Conservation (phyloP, 2,888 invertebrate species). For the Dicycla oo region DNA sequence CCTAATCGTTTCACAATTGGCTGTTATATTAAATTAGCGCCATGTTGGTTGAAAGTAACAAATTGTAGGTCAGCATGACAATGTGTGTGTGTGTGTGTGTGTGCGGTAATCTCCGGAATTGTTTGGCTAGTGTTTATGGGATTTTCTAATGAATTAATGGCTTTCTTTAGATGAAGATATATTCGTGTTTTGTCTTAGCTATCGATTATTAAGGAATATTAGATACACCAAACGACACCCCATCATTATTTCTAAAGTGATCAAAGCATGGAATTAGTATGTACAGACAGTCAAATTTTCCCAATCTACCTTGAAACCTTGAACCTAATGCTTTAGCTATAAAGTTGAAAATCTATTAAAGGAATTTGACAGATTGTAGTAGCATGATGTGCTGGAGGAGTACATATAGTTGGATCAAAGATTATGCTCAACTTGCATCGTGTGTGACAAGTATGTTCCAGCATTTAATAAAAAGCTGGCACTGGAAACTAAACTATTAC, state of each 20-base stretch:
- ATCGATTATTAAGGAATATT: not conserved
- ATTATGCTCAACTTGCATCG: too few relatives aligned
- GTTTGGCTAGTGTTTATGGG: conserved; percentile 9
- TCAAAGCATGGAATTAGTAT: conserved; percentile 5
- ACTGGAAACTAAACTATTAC: not conserved
- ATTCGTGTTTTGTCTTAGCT: not conserved
- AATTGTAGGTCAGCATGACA: conserved; percentile 39
- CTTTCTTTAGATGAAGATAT: not conserved
- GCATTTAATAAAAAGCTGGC: not conserved
- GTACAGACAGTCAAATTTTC: too few relatives aligned
- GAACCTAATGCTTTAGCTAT: too few relatives aligned
- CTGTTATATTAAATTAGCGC: conserved; percentile 55
- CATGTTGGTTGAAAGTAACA: conserved; percentile 42
- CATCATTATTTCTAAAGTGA: not conserved
- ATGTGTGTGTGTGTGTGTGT: conserved; percentile 31
- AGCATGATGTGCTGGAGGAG: too few relatives aligned
- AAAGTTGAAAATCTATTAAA: too few relatives aligned
- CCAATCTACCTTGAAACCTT: too few relatives aligned
- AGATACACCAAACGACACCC: not conserved
- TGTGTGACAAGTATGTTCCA: not conserved
- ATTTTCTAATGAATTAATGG: not conserved
- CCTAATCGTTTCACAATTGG: conserved; percentile 61
- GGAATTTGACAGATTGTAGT: too few relatives aligned
- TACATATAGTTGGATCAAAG: not conserved
- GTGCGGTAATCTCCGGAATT: conserved; percentile 30